A percentile compares a stretch with the other conserved stretches of the same genome.
phyloP scores from a whole-genome alignment of 2,797 vertebrate genomes.

The Falco novaeseelandiae region DNA sequence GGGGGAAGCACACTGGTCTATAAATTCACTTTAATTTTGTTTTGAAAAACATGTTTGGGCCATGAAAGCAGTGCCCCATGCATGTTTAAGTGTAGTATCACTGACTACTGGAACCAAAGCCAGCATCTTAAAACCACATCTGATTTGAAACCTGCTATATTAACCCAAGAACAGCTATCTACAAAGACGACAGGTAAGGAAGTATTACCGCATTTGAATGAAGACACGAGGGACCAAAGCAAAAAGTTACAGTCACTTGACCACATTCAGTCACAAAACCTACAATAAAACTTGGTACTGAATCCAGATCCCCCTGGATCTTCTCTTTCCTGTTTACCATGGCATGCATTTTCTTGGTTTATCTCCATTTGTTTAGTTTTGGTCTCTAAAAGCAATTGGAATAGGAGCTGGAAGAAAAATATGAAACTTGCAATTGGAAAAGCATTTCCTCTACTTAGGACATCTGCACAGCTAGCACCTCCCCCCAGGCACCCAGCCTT shows the following conservation, averaged over 20 bases:
- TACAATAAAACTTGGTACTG: not conserved
- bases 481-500: not conserved
- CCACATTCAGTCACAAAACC: fast-evolving
- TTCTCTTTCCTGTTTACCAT: not conserved
- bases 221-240: not conserved
- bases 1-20: not conserved
- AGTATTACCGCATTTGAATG: not conserved
- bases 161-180: not conserved
- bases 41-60: not conserved
- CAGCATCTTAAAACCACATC: not conserved
- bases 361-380: not conserved
- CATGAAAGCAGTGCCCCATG: not conserved
- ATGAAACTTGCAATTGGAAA: not conserved
- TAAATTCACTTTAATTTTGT: not conserved
- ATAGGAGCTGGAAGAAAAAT: too few relatives aligned
- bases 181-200: not conserved
- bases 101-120: not conserved
- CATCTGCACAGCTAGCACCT: not conserved
- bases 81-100: not conserved
- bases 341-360: not conserved
- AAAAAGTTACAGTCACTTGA: not conserved
- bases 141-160: not conserved
- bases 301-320: not conserved
- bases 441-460: not conserved
- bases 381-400: too few relatives aligned